Evolutionary conservation across 92 coral and sea anemone genomes (phyloP).

Genomic region (Porites divaricata): DNA sequence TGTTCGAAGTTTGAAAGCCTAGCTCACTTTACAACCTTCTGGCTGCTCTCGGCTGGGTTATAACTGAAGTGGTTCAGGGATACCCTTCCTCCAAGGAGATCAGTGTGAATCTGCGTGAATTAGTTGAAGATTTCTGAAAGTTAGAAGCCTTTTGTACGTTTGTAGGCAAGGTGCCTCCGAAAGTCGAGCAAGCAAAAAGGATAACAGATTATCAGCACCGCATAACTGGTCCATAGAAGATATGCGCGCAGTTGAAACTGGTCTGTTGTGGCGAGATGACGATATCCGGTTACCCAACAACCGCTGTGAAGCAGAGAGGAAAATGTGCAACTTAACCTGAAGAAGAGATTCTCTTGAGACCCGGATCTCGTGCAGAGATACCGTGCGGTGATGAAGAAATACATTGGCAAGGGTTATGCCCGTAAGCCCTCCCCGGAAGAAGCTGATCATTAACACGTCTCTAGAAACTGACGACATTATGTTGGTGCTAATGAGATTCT

Average conservation of each 20-base stretch:
- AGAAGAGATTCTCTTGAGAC: slow-evolving; percentile 23
- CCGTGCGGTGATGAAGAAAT: slow-evolving; percentile 28
- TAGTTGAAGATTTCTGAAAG: slow-evolving; percentile 57
- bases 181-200: not conserved
- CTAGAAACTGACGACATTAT: slow-evolving; percentile 61
- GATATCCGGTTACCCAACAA: slow-evolving; percentile 15
- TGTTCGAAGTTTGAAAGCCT: too few species aligned
- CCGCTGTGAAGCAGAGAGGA: slow-evolving; percentile 33
- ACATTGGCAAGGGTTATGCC: slow-evolving; percentile 31
- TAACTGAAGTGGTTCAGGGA: too few species aligned
- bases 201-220: slow-evolving; percentile 19
- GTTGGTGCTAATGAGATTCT: slow-evolving; percentile 37
- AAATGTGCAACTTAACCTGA: slow-evolving; percentile 50
- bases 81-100: not conserved
- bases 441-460: slow-evolving; percentile 19
- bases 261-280: slow-evolving; percentile 32
- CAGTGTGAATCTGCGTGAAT: slow-evolving; percentile 5
- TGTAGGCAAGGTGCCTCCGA: slow-evolving; percentile 32
- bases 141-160: slow-evolving; percentile 51
- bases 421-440: slow-evolving; percentile 13
- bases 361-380: slow-evolving; percentile 21
- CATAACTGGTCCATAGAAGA: slow-evolving; percentile 32
- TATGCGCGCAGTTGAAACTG: slow-evolving; percentile 22
- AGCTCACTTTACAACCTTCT: too few species aligned
- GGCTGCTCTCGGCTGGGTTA: too few species aligned